Base-by-base conservation (phyloP, 2,888 invertebrate species). In the Ennomos fuscantarius region DNA sequence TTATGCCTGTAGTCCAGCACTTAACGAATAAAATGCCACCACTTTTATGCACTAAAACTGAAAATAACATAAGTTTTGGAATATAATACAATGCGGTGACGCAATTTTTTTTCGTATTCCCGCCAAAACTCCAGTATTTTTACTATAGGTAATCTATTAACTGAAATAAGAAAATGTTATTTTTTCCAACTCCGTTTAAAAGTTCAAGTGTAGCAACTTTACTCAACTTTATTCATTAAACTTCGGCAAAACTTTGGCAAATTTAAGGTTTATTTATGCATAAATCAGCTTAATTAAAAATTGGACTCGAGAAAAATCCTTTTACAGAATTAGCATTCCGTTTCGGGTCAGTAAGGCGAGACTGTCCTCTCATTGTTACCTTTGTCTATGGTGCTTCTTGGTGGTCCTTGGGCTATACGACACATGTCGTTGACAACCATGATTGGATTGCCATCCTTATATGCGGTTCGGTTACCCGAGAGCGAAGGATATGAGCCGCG, bases 271-370 rank as follows among this genome's bases (percentile, higher is more conserved):
- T 6, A 24, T 24, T 24, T 24, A 24, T 24, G 2, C 24, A 5
- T 24, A 24, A 24, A 24, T 3, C 24, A 24, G 24, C 24, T 24
- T 24, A 24, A 24, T 6, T 39, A 35, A 49, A 49, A 33, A n/a
- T 48, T 35, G 49, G 35, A 41, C 36, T 11, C 35, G 49, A 49
- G 44, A 44, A 55, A 55, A 49, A 48, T 34, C 48, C 32, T 37
- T 24, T 42, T 12, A n/a, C 32, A 6, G 45, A 44, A 56, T 56
- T 51, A 46, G 51, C 46, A 56, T 56, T 56, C 36, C 36, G 34
- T 37, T 53, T 49, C 43, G 43, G 49, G 55, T 37, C 33, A 12
- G 6, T 24, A n/a, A n/a, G 8, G 43, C 24, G 6, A 24, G 24
- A 0, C 3, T 13, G 35, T 34, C 37, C 1, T n/a, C 39, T 40